Base-by-base conservation (phyloP, 2,888 invertebrate genomes). In the Cataglyphis rosenhaueri region DNA sequence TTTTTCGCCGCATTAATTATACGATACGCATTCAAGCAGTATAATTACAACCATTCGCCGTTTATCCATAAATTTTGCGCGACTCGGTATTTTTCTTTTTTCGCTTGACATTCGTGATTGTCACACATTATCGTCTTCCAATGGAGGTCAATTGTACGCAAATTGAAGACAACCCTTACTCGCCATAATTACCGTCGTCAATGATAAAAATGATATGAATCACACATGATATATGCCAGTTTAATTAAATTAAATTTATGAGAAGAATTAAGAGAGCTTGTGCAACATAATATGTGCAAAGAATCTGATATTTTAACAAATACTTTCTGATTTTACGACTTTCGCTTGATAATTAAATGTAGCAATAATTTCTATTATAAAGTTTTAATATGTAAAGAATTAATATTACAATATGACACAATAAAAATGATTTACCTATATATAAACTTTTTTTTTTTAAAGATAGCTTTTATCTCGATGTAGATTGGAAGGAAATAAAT, bases 181-280 rank as follows among this genome's bases (percentile, higher is more conserved):
- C 25, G 55, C 29, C 21, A 12, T 64, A 52, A 74, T 62, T 48
- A 62, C n/a, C n/a, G 44, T 73, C 10, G n/a, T 61, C 48, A 61
- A 52, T 64, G 38, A 64, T 25, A 64, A 62, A 6, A 35, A 35
- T 35, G 35, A 35, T 35, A 35, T 35, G 6, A 35, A 35, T 35
- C 35, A 35, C 35, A 35, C 35, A 35, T 35, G 6, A 55, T 55
- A 15, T 15, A 9, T 41, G 15, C 15, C 21, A 57, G 12, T 38
- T n/a, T 8, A 75, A 76, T 64, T 64, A 62, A 66, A 55, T 66
- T 55, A 68, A 68, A 57, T 68, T 41, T 64, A 75, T 21, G 55
- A 66, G 15, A 15, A 57, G 65, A 66, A 66, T 76, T 55, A 55
- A 5, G 15, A 41, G 9, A 57, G n/a, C 10, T 29, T 25, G 18